Base-by-base conservation (phyloP, 2,797 vertebrate genomes). In the Triplophysa bombifrons region DNA sequence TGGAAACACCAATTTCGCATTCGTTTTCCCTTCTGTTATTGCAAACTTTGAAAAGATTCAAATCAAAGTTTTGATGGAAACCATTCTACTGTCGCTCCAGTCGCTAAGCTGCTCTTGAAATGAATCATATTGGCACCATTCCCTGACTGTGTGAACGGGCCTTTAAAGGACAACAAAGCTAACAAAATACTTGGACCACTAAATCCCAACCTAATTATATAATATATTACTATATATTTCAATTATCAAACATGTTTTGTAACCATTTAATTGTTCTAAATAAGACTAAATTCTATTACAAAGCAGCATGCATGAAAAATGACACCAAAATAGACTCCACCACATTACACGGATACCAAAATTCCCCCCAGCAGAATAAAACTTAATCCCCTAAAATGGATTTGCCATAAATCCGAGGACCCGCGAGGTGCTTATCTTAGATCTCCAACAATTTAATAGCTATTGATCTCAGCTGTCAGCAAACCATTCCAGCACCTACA, bases 391-490 rank as follows among this genome's bases (percentile, higher is more conserved):
- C 48, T 61, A 51, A 78, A 14, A 41, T 78, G 56, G 56, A 63
- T 51, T 78, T 71, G 22, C 27, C 46, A 77, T 78, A 69, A 63
- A 53, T 53, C 56, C 11, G 1, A 71, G 19, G 30, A 34, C 46
- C 64, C 1, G 22, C 3, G 2, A 72, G 58, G 19, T 44, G 68
- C 48, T 72, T 78, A 72, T 78, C 7, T 41, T n/a, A 19, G 67
- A 71, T 64, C 58, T 72, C 7, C 61, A 34, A 58, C 61, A 30
- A 38, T 56, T 73, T 72, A 80, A 73, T 58, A 58, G 70, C 70
- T 73, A 72, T 80, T 65, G 70, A 73, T 73, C 70, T 79, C 50
- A 80, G 77, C 58, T 66, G 61, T 80, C 60, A 66, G 30, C 38
- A 46, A 72, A 22, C 46, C 22, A 41, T 65, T 56, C 48, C 69